These are phyloP conservation scores for Philantomba maxwellii DNA, from an alignment of 2,113 vertebrate genomes.

Conservation along the genomic window DNA sequence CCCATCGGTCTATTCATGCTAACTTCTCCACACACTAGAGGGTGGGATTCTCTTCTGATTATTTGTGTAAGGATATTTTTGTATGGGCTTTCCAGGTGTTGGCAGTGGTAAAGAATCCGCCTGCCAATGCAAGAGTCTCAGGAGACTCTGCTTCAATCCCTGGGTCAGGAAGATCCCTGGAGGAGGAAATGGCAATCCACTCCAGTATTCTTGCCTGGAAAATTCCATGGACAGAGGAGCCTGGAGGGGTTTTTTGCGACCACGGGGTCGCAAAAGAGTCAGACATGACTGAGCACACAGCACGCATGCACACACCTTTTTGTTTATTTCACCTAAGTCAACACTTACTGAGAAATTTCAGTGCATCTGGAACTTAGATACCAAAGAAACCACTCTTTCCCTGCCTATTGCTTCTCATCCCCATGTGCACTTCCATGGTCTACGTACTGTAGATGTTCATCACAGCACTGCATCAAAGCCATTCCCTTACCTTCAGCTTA, in stretches of 20 bases:
- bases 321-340: neutral
- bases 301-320: neutral
- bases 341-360: neutral
- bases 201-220: neutral
- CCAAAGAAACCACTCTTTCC: neutral
- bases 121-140: neutral
- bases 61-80: neutral
- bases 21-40: neutral
- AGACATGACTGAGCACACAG: neutral
- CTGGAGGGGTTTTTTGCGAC: neutral
- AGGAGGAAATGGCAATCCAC: neutral
- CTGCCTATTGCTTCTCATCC: neutral
- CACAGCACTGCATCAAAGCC: neutral
- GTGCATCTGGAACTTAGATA: neutral
- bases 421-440: fast-evolving
- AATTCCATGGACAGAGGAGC: neutral
- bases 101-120: neutral
- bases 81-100: neutral
- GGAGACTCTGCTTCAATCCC: neutral
- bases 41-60: neutral
- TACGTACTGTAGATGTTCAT: neutral
- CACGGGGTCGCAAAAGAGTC: neutral
- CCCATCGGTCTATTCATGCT: neutral
- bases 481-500: neutral
- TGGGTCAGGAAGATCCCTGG: neutral